Conservation (phyloP, 1,140 invertebrate species). For the Drosophila mojavensis region DNA sequence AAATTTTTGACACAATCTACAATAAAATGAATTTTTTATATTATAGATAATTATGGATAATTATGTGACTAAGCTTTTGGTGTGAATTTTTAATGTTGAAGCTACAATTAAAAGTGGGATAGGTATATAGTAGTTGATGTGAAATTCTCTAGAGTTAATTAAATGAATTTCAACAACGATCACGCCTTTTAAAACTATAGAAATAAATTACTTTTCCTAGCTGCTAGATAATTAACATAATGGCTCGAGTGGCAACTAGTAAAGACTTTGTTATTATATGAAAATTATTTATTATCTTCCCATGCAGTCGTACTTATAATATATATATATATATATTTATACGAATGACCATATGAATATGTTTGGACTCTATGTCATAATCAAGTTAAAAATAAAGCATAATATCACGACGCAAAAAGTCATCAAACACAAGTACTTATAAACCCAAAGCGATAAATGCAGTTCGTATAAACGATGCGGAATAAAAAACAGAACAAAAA, state of each 20-base stretch:
- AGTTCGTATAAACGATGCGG: constrained; percentile 24
- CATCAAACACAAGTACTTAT: constrained; percentile 30
- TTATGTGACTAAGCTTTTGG: background rate
- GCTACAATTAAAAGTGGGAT: background rate
- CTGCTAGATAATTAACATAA: constrained; percentile 42
- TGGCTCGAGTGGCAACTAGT: constrained; percentile 21
- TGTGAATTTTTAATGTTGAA: constrained; percentile 4
- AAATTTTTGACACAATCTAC: background rate
- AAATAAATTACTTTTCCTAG: constrained; percentile 14
- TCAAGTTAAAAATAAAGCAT: constrained; percentile 73
- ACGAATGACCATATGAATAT: background rate
- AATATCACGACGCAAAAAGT: constrained; percentile 52
- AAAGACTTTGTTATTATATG: constrained; percentile 39
- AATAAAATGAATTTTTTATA: background rate
- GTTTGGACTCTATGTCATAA: constrained; percentile 50
- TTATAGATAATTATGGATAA: background rate
- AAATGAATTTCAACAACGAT: constrained; percentile 25
- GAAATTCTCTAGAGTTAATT: constrained; percentile 37
- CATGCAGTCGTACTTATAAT: constrained; percentile 5
- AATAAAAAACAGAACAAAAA: constrained; percentile 6
- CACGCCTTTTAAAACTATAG: constrained; percentile 24
- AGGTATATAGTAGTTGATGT: background rate
- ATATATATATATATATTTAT: background rate
- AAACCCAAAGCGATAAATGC: constrained; percentile 60
- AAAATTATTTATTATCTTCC: constrained; percentile 41